phyloP scores from a whole-genome alignment of 2,797 vertebrate genomes.

The Phyllotis vaccarum region DNA sequence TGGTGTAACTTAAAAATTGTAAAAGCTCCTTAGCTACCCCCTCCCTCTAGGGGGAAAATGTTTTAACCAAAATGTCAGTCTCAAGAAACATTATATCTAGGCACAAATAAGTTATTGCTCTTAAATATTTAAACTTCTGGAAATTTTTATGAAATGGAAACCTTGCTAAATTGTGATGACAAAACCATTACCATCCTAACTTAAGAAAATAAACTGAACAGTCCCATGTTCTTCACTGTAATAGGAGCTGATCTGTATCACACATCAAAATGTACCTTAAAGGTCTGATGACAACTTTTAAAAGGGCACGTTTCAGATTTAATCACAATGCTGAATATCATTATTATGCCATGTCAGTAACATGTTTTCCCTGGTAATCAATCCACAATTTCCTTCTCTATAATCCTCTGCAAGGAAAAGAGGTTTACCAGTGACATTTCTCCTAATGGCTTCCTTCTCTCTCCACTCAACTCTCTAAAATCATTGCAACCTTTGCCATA shows the following conservation, averaged over 20 bases:
- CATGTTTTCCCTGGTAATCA: conserved; percentile 39
- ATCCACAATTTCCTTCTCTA: conserved; percentile 51
- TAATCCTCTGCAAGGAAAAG: conserved; percentile 45
- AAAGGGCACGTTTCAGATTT: conserved; percentile 62
- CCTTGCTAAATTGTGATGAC: conserved; percentile 41
- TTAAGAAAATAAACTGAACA: conserved; percentile 47
- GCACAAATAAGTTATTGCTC: conserved; percentile 28
- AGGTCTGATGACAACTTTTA: conserved; percentile 49
- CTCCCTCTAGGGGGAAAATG: too few species aligned
- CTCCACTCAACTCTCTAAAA: conserved; percentile 19
- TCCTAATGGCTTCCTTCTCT: conserved; percentile 38
- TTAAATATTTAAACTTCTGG: conserved; percentile 60
- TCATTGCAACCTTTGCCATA: background rate
- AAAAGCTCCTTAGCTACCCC: background rate
- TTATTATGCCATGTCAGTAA: conserved; percentile 58
- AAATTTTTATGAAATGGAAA: conserved; percentile 64
- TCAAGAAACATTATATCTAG: conserved; percentile 45
- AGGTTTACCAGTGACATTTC: conserved; percentile 41
- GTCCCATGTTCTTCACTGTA: conserved; percentile 40
- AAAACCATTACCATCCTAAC: conserved; percentile 55
- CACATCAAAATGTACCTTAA: conserved; percentile 62
- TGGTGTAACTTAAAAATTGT: background rate
- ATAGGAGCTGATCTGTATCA: conserved; percentile 31
- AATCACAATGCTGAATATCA: conserved; percentile 41
- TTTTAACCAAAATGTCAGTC: conserved; percentile 68